A percentile compares a stretch with the other conserved stretches of the same genome.
Conservation (phyloP, 1,140 invertebrate genomes). For the Himalopsyche phryganea region DNA sequence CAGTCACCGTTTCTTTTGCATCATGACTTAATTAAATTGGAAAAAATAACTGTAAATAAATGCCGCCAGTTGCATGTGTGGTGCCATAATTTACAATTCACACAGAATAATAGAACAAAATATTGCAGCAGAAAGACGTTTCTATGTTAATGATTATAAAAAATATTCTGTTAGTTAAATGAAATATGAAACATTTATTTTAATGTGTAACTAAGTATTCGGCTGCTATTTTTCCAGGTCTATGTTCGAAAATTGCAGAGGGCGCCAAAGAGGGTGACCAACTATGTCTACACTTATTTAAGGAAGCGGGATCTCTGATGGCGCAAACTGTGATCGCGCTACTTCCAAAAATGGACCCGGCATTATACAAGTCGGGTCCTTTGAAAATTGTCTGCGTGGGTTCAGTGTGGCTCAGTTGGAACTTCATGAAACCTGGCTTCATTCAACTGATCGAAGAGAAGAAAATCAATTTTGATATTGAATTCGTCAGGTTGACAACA, state of each 20-base stretch:
- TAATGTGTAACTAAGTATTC: too few relatives aligned
- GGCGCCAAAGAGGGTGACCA: conserved; percentile 69
- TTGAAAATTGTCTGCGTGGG: conserved; percentile 88
- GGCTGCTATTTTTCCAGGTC: conserved; percentile 57
- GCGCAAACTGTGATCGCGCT: conserved; percentile 73
- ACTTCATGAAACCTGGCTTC: conserved; percentile 71
- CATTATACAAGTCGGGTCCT: conserved; percentile 57
- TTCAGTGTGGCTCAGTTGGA: conserved; percentile 94
- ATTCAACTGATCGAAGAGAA: conserved; percentile 53
- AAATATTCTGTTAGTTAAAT: too few relatives aligned
- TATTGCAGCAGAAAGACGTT: too few relatives aligned
- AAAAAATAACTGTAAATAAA: too few relatives aligned
- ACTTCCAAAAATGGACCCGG: conserved; percentile 62
- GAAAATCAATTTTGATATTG: conserved; percentile 55
- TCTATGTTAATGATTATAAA: too few relatives aligned
- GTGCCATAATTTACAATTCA: too few relatives aligned
- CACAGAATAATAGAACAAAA: too few relatives aligned
- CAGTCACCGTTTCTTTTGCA: too few relatives aligned
- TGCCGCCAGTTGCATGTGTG: too few relatives aligned
- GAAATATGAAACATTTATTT: too few relatives aligned
- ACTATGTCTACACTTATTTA: conserved; percentile 70
- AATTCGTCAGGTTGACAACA: conserved; percentile 61
- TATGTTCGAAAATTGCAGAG: conserved; percentile 71
- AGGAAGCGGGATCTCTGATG: conserved; percentile 70
- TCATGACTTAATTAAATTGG: too few relatives aligned